phyloP scores from a whole-genome alignment of 2,888 invertebrate species.

The Brachypalpus laphriformis region DNA sequence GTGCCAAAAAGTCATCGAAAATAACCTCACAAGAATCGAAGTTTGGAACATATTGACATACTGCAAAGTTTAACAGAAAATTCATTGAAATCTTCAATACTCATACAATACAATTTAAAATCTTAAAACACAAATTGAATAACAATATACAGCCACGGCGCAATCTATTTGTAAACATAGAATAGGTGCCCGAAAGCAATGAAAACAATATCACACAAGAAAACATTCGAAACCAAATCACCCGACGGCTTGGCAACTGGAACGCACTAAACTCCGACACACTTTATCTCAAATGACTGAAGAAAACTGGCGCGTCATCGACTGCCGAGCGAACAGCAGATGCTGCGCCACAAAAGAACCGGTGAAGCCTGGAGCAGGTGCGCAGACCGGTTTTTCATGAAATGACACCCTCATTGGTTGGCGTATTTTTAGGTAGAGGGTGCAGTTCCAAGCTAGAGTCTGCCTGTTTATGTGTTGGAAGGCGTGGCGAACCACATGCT shows the following conservation, averaged over 20 bases:
- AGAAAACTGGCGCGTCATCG: neutral
- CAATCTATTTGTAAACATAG: too few species aligned
- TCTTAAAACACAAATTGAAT: too few species aligned
- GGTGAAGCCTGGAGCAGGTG: constrained; percentile 51
- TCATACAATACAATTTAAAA: too few species aligned
- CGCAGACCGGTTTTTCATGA: constrained; percentile 51
- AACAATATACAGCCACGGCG: too few species aligned
- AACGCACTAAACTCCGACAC: neutral
- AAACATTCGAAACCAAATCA: neutral
- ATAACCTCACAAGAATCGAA: too few species aligned
- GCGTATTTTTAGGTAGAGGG: neutral
- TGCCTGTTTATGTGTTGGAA: neutral
- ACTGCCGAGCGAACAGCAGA: constrained; percentile 10
- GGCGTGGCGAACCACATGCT: constrained; percentile 37
- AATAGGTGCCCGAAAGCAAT: neutral
- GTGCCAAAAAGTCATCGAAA: too few species aligned
- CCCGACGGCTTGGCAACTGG: neutral
- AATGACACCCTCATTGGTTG: constrained; percentile 40
- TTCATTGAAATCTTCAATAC: too few species aligned
- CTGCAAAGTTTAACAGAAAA: too few species aligned
- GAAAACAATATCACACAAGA: neutral
- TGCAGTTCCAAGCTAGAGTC: constrained; percentile 1
- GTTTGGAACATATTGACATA: too few species aligned
- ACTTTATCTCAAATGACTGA: neutral
- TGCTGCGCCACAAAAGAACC: neutral